Percentiles rank a stretch among this genome's conserved stretches.
phyloP scores from a whole-genome alignment of 1,140 invertebrate species.

The Aphidius gifuensis region DNA sequence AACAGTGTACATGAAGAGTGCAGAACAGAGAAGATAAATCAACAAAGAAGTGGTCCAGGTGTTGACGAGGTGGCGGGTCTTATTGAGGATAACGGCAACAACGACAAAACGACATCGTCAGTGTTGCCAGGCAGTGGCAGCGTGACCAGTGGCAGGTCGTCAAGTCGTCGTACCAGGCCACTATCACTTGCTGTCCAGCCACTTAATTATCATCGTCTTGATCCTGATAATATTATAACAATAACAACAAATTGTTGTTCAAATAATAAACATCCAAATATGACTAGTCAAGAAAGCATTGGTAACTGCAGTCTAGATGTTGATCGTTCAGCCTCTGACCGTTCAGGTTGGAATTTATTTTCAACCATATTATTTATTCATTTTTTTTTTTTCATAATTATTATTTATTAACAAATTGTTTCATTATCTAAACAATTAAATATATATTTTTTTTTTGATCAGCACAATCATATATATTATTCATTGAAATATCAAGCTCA shows the following conservation, averaged over 20 bases:
- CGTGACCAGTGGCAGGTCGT: constrained; percentile 31
- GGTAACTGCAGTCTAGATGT: constrained; percentile 80
- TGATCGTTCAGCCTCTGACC: constrained; percentile 72
- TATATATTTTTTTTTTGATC: background rate
- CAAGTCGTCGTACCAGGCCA: constrained; percentile 43
- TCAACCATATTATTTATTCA: background rate
- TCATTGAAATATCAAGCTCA: background rate
- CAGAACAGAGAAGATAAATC: constrained; percentile 31
- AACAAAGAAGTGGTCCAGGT: constrained; percentile 34
- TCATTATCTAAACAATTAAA: background rate
- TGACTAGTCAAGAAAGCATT: constrained; percentile 63
- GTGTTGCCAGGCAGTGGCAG: constrained; percentile 37
- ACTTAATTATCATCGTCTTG: constrained; percentile 48
- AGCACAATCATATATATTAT: background rate
- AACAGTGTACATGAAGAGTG: constrained; percentile 52
- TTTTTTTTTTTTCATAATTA: background rate
- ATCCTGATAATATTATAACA: constrained; percentile 35
- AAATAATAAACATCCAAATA: constrained; percentile 42
- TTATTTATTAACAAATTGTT: background rate
- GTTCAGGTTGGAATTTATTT: constrained; percentile 64
- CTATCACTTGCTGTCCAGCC: constrained; percentile 50
- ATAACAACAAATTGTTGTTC: background rate
- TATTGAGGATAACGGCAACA: constrained; percentile 33
- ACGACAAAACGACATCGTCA: constrained; percentile 33
- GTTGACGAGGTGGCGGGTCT: constrained; percentile 40